Percentiles rank a stretch among this genome's conserved stretches.
Conservation (phyloP, 1,140 invertebrate species). For the Phenacoccus solenopsis region DNA sequence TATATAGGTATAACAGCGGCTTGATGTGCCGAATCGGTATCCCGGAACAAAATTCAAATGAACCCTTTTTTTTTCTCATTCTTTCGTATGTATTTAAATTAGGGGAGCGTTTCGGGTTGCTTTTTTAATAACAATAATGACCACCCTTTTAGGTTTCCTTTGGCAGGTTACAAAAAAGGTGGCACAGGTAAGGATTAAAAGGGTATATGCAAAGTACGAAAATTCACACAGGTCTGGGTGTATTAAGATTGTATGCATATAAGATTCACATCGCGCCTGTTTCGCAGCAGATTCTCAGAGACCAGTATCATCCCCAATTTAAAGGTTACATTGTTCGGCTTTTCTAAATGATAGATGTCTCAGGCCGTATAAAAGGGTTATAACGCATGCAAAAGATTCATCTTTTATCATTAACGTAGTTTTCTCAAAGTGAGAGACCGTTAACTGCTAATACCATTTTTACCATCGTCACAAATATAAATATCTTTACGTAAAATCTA, state of each 20-base stretch:
- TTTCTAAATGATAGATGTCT: conserved; percentile 14
- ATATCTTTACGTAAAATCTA: not conserved
- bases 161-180: conserved; percentile 14
- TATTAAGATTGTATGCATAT: not conserved
- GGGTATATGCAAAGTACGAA: conserved; percentile 16
- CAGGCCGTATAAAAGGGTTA: conserved; percentile 8
- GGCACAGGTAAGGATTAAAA: conserved; percentile 13
- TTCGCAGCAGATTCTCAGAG: not conserved
- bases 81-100: conserved; percentile 11
- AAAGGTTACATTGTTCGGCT: conserved; percentile 15
- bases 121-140: conserved; percentile 16
- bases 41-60: conserved; percentile 17
- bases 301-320: conserved; percentile 17
- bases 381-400: conserved; percentile 7
- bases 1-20: too few species aligned
- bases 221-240: conserved; percentile 17
- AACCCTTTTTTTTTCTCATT: conserved; percentile 7
- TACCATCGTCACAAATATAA: not conserved
- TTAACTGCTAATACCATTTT: not conserved
- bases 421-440: not conserved
- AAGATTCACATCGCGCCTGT: not conserved
- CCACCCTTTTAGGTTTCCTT: conserved; percentile 16
- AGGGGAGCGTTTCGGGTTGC: conserved; percentile 10
- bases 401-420: conserved; percentile 11
- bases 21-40: conserved; percentile 7